A percentile compares a stretch with the other conserved stretches of the same genome.
phyloP scores from a whole-genome alignment of 2,888 invertebrate genomes.

The Drosophila fulvimacula region DNA sequence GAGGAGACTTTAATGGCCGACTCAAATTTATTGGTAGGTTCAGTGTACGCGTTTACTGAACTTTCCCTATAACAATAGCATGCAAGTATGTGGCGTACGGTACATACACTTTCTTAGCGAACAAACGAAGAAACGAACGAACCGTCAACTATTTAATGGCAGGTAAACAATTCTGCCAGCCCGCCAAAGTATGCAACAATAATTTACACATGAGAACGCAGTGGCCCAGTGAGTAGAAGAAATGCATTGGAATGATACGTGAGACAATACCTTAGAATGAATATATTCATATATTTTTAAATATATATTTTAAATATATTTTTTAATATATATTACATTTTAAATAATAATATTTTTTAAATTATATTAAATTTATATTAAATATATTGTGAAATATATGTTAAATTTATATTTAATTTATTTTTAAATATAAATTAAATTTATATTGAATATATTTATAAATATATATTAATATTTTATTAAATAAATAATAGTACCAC shows the following conservation, averaged over 20 bases:
- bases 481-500: no score
- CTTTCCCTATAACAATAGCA: slow-evolving; percentile 8
- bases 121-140: slow-evolving; percentile 7
- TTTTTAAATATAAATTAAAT: not conserved
- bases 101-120: slow-evolving; percentile 15
- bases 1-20: slow-evolving; percentile 27
- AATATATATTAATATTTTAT: no score
- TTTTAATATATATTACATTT: no score
- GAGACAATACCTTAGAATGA: slow-evolving; percentile 6
- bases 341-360: no score
- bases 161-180: slow-evolving; percentile 58
- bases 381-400: no score
- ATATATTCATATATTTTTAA: not conserved
- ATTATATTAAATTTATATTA: no score
- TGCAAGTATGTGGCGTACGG: slow-evolving; percentile 1
- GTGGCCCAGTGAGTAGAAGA: slow-evolving; percentile 13
- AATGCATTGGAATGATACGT: not conserved
- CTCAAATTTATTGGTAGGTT: slow-evolving; percentile 26
- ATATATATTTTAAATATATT: no score
- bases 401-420: no score
- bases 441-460: not conserved
- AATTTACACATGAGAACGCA: slow-evolving; percentile 55
- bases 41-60: slow-evolving; percentile 11
- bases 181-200: slow-evolving; percentile 58
- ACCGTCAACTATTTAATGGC: slow-evolving; percentile 9